Percentiles rank a stretch among this genome's conserved stretches.
Conservation (phyloP, 2,888 invertebrate species). For the Andrena flavipes region DNA sequence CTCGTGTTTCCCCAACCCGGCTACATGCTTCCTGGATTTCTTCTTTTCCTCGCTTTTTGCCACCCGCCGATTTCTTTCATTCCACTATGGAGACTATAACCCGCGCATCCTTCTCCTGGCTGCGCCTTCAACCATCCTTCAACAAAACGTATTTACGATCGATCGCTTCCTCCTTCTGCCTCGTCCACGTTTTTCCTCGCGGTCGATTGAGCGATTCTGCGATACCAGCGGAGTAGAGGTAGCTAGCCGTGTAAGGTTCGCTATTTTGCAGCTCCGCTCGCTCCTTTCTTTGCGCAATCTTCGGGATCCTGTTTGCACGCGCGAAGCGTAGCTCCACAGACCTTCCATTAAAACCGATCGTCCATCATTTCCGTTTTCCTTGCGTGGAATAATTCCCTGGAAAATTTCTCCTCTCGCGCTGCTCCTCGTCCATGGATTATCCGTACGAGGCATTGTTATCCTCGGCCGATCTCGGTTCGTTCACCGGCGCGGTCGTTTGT, state of each 20-base stretch:
- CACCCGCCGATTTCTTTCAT: conserved; percentile 16
- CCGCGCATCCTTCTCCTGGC: not conserved
- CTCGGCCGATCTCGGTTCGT: not conserved
- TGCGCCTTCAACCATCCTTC: not conserved
- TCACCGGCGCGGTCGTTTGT: not conserved
- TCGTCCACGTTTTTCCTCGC: conserved; percentile 26
- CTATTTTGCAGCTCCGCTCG: conserved; percentile 16
- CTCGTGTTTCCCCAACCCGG: conserved; percentile 54
- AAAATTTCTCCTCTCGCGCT: not conserved
- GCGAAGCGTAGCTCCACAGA: not conserved
- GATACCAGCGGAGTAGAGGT: not conserved
- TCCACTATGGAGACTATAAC: not conserved
- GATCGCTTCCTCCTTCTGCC: conserved; percentile 11
- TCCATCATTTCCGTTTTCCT: conserved; percentile 13
- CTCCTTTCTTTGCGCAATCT: not conserved
- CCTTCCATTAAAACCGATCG: not conserved
- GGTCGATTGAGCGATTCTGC: conserved; percentile 45
- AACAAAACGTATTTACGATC: conserved; percentile 9
- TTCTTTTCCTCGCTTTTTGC: conserved; percentile 58
- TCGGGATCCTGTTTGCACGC: conserved; percentile 13
- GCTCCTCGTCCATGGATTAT: not conserved
- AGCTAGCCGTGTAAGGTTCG: conserved; percentile 35
- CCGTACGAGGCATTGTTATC: not conserved
- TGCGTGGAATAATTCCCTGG: not conserved
- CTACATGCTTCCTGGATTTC: conserved; percentile 72